Evolutionary conservation across 1,140 invertebrate genomes (phyloP), one percentile per base, ranked within the genome.

Genomic region (Bacillus rossius): DNA sequence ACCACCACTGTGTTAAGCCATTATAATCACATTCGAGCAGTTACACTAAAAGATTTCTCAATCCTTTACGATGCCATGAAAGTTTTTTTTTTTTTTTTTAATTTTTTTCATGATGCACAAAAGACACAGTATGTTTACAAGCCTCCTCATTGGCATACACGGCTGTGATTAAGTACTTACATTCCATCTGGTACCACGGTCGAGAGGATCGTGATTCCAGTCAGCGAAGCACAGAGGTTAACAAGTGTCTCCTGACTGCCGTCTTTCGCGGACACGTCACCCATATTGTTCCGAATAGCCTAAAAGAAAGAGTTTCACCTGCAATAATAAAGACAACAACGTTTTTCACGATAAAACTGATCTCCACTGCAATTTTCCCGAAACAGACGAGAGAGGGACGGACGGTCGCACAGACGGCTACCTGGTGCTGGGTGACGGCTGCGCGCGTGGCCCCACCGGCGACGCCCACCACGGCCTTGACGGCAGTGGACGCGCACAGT

Each of bases 221-320:
- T 66, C 52, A 92, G 71, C 4, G 94, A 88, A 10, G 89, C 93
- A 26, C 89, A 70, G 42, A 98, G 76, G 76, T 98, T 98, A 1
- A 98, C 93, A 63, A 92, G 82, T 0, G 94, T 98, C 72, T 98
- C 96, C 79, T 99, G 96, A 63, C 92, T 94, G 8, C 91, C 89
- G 75, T 98, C 96, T 79, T 98, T 98, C 1, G 94, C 94, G 3
- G 92, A 87, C 1, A 98, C 91, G 77, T 98, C 89, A 1, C 90
- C 96, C 72, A 96, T 82, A 75, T 98, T 98, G 59, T 91, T 88
- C 60, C 85, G 74, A 45, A 91, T 73, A 0, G 94, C 92, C 79
- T 88, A 74, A 19, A 59, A 58, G 57, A 41, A 34, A 34, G 29
- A 43, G 40, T 58, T 63, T n/a, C 37, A 17, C 17, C 8, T 54